phyloP scores from a whole-genome alignment of 2,888 invertebrate genomes.

The Melinaea menophilus region DNA sequence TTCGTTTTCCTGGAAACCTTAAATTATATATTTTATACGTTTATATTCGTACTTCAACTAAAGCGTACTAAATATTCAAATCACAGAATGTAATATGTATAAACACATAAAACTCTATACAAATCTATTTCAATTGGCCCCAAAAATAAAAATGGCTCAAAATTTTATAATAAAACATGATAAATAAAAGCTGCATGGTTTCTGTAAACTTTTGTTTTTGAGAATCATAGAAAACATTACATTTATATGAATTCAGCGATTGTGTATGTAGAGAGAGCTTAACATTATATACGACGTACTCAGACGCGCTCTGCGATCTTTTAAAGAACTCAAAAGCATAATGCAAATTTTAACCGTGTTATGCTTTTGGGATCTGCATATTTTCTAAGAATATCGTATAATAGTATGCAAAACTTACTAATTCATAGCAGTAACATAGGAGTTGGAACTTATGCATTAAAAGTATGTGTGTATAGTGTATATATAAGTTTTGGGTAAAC shows the following conservation, averaged over 20 bases:
- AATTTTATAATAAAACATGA: too few relatives aligned
- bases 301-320: not conserved
- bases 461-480: not conserved
- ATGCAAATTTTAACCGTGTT: constrained; percentile 7
- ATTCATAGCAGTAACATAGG: not conserved
- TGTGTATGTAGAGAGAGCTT: not conserved
- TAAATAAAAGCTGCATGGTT: too few relatives aligned
- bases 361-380: constrained; percentile 4
- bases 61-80: too few relatives aligned
- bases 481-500: not conserved
- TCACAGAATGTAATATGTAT: too few relatives aligned
- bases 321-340: not conserved
- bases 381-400: not conserved
- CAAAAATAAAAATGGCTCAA: too few relatives aligned
- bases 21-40: not conserved
- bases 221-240: not conserved
- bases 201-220: too few relatives aligned
- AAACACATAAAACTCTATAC: too few relatives aligned
- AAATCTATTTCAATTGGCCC: too few relatives aligned
- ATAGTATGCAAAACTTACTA: constrained; percentile 5
- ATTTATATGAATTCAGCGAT: not conserved
- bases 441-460: not conserved
- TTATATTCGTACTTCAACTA: too few relatives aligned
- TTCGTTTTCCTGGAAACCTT: not conserved
- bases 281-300: not conserved